Conservation (phyloP, 1,140 invertebrate genomes). For the Drosophila ananassae region DNA sequence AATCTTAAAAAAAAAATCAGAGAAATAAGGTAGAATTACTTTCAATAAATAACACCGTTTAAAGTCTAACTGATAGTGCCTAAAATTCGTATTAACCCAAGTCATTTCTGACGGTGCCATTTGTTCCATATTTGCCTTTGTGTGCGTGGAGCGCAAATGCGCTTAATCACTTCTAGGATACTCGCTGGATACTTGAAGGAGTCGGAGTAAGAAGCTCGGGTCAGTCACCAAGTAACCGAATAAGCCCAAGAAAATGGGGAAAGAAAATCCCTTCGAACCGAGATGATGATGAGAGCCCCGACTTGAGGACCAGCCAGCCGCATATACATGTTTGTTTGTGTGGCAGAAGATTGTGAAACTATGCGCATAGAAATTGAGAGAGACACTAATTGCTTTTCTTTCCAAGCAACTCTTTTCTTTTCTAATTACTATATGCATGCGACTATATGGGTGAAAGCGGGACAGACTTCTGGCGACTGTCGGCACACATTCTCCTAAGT, state of each 20-base stretch:
- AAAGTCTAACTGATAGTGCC: no score
- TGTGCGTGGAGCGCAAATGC: slow-evolving; percentile 60
- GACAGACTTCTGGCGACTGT: slow-evolving; percentile 74
- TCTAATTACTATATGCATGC: slow-evolving; percentile 77
- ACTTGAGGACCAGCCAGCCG: slow-evolving; percentile 3
- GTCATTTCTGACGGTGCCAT: slow-evolving; percentile 25
- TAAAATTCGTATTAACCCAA: background rate
- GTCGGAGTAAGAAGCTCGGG: slow-evolving; percentile 17
- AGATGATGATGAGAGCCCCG: slow-evolving; percentile 22
- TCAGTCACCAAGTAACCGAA: slow-evolving; percentile 58
- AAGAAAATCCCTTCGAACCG: slow-evolving; percentile 16
- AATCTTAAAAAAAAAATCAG: no score
- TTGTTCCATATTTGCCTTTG: slow-evolving; percentile 29
- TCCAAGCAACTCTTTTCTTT: slow-evolving; percentile 79
- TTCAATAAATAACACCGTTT: no score
- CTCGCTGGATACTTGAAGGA: slow-evolving; percentile 8
- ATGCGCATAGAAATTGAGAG: slow-evolving; percentile 75
- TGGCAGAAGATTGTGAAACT: slow-evolving; percentile 57
- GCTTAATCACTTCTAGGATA: slow-evolving; percentile 69
- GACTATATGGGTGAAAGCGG: slow-evolving; percentile 61
- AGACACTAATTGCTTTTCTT: slow-evolving; percentile 82
- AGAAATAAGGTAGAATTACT: no score
- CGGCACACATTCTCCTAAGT: slow-evolving; percentile 80
- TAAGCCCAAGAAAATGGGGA: slow-evolving; percentile 27
- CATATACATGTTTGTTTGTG: slow-evolving; percentile 54